Conservation (phyloP, 2,113 vertebrate species). For the Thomomys bottae region DNA sequence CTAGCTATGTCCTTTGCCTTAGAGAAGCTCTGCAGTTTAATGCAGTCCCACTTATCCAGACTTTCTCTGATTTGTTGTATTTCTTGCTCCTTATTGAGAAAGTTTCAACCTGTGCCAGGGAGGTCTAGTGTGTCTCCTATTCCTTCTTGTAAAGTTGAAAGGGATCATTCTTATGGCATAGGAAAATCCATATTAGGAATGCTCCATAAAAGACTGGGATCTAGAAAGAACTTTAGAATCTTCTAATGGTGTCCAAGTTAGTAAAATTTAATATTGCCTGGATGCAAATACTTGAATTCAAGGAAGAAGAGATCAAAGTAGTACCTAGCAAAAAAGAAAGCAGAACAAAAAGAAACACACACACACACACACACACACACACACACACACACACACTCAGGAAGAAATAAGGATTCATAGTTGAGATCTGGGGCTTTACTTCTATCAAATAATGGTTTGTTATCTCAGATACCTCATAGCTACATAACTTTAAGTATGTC, state of each 20-base stretch:
- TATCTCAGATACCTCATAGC: not conserved
- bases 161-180: not conserved
- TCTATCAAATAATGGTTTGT: not conserved
- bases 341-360: not conserved
- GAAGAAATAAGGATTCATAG: not conserved
- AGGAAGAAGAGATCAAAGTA: not conserved
- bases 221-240: not conserved
- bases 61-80: too few species aligned
- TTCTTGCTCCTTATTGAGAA: too few species aligned
- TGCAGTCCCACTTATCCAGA: too few species aligned
- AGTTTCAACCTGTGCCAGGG: too few species aligned
- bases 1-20: too few species aligned
- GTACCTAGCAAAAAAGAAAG: not conserved
- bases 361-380: too few species aligned
- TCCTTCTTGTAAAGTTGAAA: too few species aligned
- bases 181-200: not conserved
- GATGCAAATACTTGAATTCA: not conserved
- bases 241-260: not conserved
- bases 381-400: too few species aligned
- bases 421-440: constrained; percentile 2
- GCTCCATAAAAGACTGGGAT: not conserved
- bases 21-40: too few species aligned
- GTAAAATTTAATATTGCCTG: not conserved
- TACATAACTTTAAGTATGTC: not conserved
- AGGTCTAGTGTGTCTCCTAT: too few species aligned